Base-by-base conservation (phyloP, 2,113 vertebrate genomes). In the Bos javanicus region DNA sequence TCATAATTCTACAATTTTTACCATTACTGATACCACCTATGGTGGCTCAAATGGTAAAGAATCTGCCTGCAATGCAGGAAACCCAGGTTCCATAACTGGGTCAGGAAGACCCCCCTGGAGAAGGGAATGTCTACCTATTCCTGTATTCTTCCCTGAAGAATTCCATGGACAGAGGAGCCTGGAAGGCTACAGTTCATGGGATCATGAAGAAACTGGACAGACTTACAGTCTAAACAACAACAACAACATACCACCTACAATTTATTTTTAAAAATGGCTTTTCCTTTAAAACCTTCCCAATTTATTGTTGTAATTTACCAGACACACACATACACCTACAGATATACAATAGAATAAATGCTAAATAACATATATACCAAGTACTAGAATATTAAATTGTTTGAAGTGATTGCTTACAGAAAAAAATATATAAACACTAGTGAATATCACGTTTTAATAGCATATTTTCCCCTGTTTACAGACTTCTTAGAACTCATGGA, bases 251-350 rank as follows among this genome's bases (percentile, higher is more conserved):
- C 2, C 28, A 93, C 11, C 9, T 87, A 48, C 1, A 81, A 80
- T 59, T 82, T 84, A 80, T 59, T 82, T 84, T 36, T 48, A 48
- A 86, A n/a, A 80, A 16, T 43, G 33, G 0, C 1, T 85, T 7
- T 71, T 91, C 23, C 48, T 54, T 86, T 76, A 89, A 92, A 30
- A 6, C 6, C 6, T 33, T 94, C 13, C 76, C 10, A 30, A 78
- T 71, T 71, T 91, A 88, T 19, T 64, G 2, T 62, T 60, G n/a
- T 21, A 95, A 64, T 74, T 94, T 64, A 56, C 15, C 87, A 85
- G 2, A n/a, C 26, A 57, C 15, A 52, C 15, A 78, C 11, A 48
- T 43, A 15, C 0, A 16, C 21, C 15, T 30, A 59, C n/a, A 43
- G 14, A 85, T 15, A 43, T 21, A 74, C 13, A 83, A 4, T 59